Evolutionary conservation across 2,113 vertebrate species (phyloP), one percentile per base, ranked within the genome.

Genomic region (Ibidorhyncha struthersii): DNA sequence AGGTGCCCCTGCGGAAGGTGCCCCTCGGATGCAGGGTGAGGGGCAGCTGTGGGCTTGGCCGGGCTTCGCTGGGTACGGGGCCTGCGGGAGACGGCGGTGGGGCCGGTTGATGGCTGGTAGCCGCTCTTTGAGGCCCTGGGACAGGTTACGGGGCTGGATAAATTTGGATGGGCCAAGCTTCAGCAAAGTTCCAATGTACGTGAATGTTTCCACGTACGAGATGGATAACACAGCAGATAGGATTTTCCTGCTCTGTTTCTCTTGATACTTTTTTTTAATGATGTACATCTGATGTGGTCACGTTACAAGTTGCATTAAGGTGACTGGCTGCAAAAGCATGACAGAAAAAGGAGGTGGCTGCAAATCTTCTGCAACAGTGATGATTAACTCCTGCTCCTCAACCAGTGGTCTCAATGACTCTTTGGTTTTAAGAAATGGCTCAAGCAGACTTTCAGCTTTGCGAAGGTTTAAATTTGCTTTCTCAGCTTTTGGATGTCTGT

Each of bases 1-100:
- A 49, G n/a, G 41, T 76, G 6, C 30, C 34, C 29, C 38, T 3
- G 4, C 69, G 52, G 66, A 45, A 15, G 0, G 2, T 34, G 52
- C 15, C 76, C 56, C 25, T 38, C 0, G 2, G 19, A 25, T 19
- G 36, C 15, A 38, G 56, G 36, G 40, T 10, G 12, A 41, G 65
- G 43, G 38, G 10, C 47, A 69, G 70, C 59, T 30, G n/a, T 36
- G 30, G 58, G 34, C 40, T n/a, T 38, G 29, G 29, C 61, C 0
- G 0, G 36, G 30, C 41, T 59, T 63, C 0, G 2, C 69, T 16
- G 49, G 38, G 6, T 61, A 56, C 34, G 25, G 43, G 19, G 10
- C 0, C 0, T 7, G n/a, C 6, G 20, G 58, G n/a, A 63, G 32
- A 6, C 0, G 0, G 38, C 19, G 41, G 14, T 29, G 58, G 70